Percentiles rank a stretch among this genome's conserved stretches.
Evolutionary conservation across 2,888 invertebrate genomes (phyloP).

Genomic region (Baronia brevicornis): DNA sequence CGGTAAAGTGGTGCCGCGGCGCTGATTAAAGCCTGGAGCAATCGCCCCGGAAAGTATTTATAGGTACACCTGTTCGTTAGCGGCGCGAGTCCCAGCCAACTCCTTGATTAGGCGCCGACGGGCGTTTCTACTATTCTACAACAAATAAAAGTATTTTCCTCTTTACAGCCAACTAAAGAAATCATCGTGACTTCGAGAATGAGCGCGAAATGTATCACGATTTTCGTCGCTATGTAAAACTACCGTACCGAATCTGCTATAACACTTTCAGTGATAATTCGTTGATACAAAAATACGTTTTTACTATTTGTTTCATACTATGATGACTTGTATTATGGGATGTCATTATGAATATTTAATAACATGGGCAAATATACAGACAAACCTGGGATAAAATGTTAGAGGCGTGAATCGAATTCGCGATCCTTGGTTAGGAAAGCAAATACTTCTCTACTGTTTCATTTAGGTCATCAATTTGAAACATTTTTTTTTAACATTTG

Average conservation of each 20-base stretch:
- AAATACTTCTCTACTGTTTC: no score
- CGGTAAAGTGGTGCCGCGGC: conserved; percentile 68
- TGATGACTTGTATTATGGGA: conserved; percentile 3
- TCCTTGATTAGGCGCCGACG: conserved; percentile 74
- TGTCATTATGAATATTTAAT: no score
- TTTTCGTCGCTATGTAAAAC: conserved; percentile 8
- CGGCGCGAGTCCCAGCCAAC: conserved; percentile 67
- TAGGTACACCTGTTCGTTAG: conserved; percentile 76
- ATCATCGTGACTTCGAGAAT: conserved; percentile 22
- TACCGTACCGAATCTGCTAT: no score
- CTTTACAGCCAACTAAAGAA: conserved; percentile 52
- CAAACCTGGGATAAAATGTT: no score
- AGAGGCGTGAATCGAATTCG: no score
- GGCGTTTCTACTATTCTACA: conserved; percentile 62
- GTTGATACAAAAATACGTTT: no score
- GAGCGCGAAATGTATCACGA: conserved; percentile 8
- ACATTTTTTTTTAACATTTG: no score
- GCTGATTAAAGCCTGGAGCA: conserved; percentile 75
- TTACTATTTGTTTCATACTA: no score
- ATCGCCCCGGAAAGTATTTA: conserved; percentile 73
- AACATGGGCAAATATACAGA: no score
- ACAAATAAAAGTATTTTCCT: conserved; percentile 65
- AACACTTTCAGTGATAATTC: no score
- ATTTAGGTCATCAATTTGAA: no score
- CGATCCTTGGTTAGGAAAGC: no score